Percentiles rank a stretch among this genome's conserved stretches.
These are phyloP conservation scores for Trogon melanurus DNA, from an alignment of 2,113 vertebrate species.

Conservation along the genomic window DNA sequence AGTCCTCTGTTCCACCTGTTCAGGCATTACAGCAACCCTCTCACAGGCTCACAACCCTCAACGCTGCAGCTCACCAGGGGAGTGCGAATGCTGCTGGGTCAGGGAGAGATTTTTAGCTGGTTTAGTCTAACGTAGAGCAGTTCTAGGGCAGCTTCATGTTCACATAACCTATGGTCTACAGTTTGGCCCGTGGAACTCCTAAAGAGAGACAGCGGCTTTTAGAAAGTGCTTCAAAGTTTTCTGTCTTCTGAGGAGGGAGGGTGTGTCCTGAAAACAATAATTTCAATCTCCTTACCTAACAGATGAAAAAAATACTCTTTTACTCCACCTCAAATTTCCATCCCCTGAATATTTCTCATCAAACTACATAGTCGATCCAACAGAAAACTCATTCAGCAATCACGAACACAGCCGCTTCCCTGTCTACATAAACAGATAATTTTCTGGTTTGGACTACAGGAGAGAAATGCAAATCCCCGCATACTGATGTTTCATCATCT, in stretches of 20 bases:
- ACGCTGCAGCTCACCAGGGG: background rate
- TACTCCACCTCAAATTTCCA: background rate
- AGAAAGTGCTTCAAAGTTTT: background rate
- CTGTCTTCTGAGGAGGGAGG: background rate
- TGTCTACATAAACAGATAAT: background rate
- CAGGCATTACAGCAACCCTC: background rate
- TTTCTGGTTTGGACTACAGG: background rate
- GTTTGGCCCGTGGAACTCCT: background rate
- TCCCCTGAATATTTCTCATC: background rate
- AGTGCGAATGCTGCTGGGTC: background rate
- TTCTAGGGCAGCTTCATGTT: background rate
- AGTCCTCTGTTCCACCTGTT: conserved; percentile 35
- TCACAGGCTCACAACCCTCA: background rate
- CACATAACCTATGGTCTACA: background rate
- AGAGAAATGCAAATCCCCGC: background rate
- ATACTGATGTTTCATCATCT: background rate
- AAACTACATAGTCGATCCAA: background rate
- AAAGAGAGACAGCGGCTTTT: background rate
- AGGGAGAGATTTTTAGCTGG: background rate
- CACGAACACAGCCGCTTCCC: background rate
- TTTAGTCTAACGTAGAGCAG: background rate
- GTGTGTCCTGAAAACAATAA: background rate
- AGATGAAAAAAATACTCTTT: background rate
- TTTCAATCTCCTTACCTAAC: background rate
- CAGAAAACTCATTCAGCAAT: background rate